Evolutionary conservation across 2,888 invertebrate species (phyloP).

Genomic region (Minunthozetes semirufus): DNA sequence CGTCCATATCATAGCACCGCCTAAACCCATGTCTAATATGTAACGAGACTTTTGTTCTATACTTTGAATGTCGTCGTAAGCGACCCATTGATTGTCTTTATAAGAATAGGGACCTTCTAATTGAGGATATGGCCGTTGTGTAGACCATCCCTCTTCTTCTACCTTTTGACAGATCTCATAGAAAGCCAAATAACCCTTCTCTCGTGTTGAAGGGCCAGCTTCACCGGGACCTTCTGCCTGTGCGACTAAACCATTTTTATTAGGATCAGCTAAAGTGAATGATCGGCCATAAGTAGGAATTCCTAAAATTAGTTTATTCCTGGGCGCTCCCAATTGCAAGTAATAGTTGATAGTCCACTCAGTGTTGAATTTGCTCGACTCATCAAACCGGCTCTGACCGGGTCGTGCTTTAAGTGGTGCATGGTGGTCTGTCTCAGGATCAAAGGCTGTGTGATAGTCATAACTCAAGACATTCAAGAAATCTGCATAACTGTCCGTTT

Average conservation of each 20-base stretch:
- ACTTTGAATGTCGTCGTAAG: slow-evolving; percentile 79
- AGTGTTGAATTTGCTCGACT: slow-evolving; percentile 76
- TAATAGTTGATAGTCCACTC: slow-evolving; percentile 50
- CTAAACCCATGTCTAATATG: slow-evolving; percentile 72
- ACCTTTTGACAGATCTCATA: slow-evolving; percentile 88
- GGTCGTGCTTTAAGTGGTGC: slow-evolving; percentile 68
- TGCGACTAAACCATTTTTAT: slow-evolving; percentile 58
- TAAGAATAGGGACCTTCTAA: slow-evolving; percentile 86
- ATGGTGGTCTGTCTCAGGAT: slow-evolving; percentile 84
- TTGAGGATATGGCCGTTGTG: slow-evolving; percentile 68
- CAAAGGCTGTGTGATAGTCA: slow-evolving; percentile 86
- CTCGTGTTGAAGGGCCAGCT: slow-evolving; percentile 81
- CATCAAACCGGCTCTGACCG: slow-evolving; percentile 77
- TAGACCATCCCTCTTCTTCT: slow-evolving; percentile 68
- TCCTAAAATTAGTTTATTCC: slow-evolving; percentile 49
- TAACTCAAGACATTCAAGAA: slow-evolving; percentile 87
- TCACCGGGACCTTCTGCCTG: slow-evolving; percentile 84
- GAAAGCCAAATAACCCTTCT: slow-evolving; percentile 85
- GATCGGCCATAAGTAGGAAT: slow-evolving; percentile 67
- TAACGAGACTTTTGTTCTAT: slow-evolving; percentile 74
- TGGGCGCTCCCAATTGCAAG: slow-evolving; percentile 47
- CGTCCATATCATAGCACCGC: slow-evolving; percentile 89
- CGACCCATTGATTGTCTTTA: slow-evolving; percentile 84
- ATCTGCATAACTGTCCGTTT: slow-evolving; percentile 63
- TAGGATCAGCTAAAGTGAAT: slow-evolving; percentile 71